A percentile compares a stretch with the other conserved stretches of the same genome.
Evolutionary conservation across 2,888 invertebrate genomes (phyloP).

Genomic region (Silvanus unidentatus): DNA sequence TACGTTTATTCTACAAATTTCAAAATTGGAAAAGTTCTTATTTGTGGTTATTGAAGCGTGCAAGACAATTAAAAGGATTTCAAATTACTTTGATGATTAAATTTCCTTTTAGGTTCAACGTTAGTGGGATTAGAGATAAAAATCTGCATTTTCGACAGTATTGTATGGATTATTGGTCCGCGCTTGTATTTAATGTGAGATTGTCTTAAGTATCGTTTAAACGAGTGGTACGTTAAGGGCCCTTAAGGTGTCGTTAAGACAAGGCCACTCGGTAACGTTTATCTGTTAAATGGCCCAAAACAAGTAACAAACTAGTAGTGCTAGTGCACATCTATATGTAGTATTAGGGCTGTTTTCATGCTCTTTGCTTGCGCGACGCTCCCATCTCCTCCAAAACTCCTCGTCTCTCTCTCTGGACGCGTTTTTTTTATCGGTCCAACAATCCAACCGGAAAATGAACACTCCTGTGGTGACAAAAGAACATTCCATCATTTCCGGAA

Average conservation of each 20-base stretch:
- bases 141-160: no score
- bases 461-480: slow-evolving; percentile 49
- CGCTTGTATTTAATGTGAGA: slow-evolving; percentile 1
- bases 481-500: slow-evolving; percentile 49
- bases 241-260: slow-evolving; percentile 45
- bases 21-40: no score
- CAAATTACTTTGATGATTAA: not conserved
- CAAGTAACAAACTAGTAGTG: slow-evolving; percentile 43
- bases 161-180: no score
- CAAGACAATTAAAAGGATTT: slow-evolving; percentile 8
- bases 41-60: no score
- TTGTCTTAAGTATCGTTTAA: slow-evolving; percentile 24
- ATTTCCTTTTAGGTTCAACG: no score
- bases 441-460: slow-evolving; percentile 51
- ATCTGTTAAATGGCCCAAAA: slow-evolving; percentile 48
- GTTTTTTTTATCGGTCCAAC: slow-evolving; percentile 44
- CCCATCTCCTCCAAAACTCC: no score
- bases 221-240: slow-evolving; percentile 20
- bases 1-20: slow-evolving; percentile 13
- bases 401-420: not conserved
- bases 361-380: slow-evolving; percentile 39
- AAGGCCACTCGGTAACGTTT: slow-evolving; percentile 44
- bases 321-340: not conserved
- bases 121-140: no score
- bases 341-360: slow-evolving; percentile 42